Base-by-base conservation (phyloP, 2,797 vertebrate genomes). In the Odontamblyopus lacepedii region DNA sequence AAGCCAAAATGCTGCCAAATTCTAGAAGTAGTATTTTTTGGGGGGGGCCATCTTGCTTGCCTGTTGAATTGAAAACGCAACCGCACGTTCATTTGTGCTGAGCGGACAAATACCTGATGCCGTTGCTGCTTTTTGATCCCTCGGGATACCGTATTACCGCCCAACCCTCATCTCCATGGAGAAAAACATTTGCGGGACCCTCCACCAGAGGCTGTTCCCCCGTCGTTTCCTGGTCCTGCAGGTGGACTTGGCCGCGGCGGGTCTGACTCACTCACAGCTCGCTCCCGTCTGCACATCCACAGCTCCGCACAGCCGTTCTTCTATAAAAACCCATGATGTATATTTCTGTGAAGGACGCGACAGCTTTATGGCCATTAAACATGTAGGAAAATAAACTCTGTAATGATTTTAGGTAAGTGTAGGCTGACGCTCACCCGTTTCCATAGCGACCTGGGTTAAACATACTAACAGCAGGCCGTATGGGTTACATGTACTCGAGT, bases 391-490 rank as follows among this genome's bases (percentile, higher is more conserved):
- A 67, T 11, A 30, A 50, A 55, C 15, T 15, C 29, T 32, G 65
- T 67, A 53, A 67, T 53, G 27, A 55, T 67, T 67, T 67, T 67
- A 67, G 65, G 50, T 67, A 67, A 67, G 65, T 67, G 65, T 53
- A 32, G 65, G 48, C 64, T 66, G 64, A 66, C 26, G 44, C 15
- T 29, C 13, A 0, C 5, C 65, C 26, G 56, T 73, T 68, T 85
- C 59, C 67, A 59, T 19, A 41, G 67, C 9, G 0, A 79, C 75
- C 73, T 63, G 35, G 27, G 51, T 66, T 79, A 85, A 78, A 80
- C 48, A 71, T 85, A 60, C 77, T 15, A 63, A 72, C 51, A 19
- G n/a, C 51, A n/a, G 19, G 44, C 15, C 13, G 35, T 35, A 35
- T 35, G 12, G 41, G 0, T 13, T 44, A 38, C 44, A 13, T 5